Evolutionary conservation across 2,888 invertebrate species (phyloP).

Genomic region (Chloroclysta siterata): DNA sequence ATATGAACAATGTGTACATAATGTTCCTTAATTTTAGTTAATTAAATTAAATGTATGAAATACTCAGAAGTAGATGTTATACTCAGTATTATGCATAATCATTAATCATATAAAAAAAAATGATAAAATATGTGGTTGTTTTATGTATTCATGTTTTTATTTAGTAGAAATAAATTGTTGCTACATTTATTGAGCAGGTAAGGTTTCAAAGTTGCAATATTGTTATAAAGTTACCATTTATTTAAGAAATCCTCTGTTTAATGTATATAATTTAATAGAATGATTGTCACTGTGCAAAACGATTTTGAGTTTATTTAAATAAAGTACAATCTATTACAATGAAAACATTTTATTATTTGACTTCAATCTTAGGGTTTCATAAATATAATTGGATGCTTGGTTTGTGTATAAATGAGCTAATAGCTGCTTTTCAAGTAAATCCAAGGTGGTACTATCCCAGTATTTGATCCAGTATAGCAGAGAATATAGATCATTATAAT

Average conservation of each 20-base stretch:
- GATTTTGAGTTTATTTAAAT: conserved; percentile 59
- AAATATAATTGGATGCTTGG: conserved; percentile 70
- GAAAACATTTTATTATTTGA: conserved; percentile 36
- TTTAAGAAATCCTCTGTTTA: conserved; percentile 44
- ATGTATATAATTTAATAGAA: conserved; percentile 40
- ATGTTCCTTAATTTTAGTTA: conserved; percentile 20
- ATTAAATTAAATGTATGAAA: conserved; percentile 17
- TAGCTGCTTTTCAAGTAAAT: conserved; percentile 72
- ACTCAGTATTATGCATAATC: conserved; percentile 42
- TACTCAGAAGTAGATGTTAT: conserved; percentile 14
- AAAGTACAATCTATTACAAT: conserved; percentile 46
- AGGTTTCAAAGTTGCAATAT: conserved; percentile 39
- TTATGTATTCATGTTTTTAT: conserved; percentile 15
- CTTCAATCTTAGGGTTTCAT: conserved; percentile 69
- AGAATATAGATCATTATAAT: conserved; percentile 82
- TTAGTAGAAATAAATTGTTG: conserved; percentile 16
- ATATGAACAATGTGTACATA: conserved; percentile 6
- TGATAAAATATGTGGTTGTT: conserved; percentile 30
- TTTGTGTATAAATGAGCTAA: conserved; percentile 60
- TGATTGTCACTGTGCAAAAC: conserved; percentile 49
- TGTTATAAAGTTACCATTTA: conserved; percentile 57
- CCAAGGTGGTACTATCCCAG: conserved; percentile 73
- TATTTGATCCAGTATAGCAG: conserved; percentile 81
- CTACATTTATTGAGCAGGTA: not conserved
- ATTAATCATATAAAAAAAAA: too few relatives aligned